These are phyloP conservation scores for Camelus dromedarius DNA, from an alignment of 2,113 vertebrate genomes.

Conservation along the genomic window DNA sequence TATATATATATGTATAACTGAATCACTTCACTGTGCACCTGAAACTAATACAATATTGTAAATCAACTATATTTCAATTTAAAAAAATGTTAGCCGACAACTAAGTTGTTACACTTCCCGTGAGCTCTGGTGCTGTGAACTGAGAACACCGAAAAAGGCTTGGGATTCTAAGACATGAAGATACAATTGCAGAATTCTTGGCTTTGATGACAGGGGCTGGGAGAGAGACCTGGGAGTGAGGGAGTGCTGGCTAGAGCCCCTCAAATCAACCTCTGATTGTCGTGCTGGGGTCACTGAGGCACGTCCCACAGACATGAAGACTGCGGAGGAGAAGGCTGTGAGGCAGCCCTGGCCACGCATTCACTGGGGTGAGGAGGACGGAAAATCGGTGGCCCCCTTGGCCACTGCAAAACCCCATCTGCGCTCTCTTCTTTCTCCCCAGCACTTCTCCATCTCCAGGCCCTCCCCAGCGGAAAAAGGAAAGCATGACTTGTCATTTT, in stretches of 20 bases:
- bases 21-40: background rate
- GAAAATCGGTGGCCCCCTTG: background rate
- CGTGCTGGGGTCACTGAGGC: background rate
- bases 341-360: accelerated
- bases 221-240: background rate
- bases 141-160: background rate
- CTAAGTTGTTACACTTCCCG: background rate
- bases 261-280: background rate
- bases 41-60: background rate
- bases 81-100: background rate
- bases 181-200: background rate
- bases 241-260: background rate
- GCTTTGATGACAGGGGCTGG: background rate
- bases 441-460: background rate
- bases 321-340: background rate
- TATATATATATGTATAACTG: background rate
- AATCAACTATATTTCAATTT: background rate
- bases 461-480: background rate
- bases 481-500: background rate
- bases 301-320: background rate
- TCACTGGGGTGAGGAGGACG: accelerated
- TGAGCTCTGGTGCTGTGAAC: background rate
- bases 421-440: background rate
- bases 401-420: background rate
- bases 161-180: background rate